Percentiles rank a stretch among this genome's conserved stretches.
These are phyloP conservation scores for Irena cyanogastra DNA, from an alignment of 2,113 vertebrate species.

Conservation along the genomic window DNA sequence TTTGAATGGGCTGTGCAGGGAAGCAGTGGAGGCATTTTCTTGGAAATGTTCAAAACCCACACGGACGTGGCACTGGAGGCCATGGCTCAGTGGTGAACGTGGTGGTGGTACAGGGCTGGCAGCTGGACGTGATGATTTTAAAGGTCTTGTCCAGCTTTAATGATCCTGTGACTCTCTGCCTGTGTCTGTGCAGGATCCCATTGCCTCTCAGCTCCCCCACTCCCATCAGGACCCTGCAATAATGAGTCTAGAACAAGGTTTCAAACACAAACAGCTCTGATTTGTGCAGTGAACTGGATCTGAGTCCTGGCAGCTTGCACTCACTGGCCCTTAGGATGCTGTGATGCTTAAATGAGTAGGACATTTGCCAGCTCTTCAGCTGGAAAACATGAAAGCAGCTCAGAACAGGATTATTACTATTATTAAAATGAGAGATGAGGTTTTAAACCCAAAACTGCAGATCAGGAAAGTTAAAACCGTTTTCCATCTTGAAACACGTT, in stretches of 20 bases:
- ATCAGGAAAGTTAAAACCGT: not conserved
- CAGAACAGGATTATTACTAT: not conserved
- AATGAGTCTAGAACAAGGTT: not conserved
- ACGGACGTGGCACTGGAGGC: not conserved
- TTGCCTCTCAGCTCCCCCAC: not conserved
- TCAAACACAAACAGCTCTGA: not conserved
- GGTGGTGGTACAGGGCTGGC: not conserved
- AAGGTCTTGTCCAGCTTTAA: not conserved
- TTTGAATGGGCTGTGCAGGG: not conserved
- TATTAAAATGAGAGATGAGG: not conserved
- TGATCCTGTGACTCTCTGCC: not conserved
- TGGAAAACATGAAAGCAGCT: not conserved
- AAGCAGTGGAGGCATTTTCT: not conserved
- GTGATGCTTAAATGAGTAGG: not conserved
- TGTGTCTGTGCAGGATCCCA: rapidly evolving
- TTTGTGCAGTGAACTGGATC: not conserved
- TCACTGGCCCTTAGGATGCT: not conserved
- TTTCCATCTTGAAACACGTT: not conserved
- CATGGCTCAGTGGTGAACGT: rapidly evolving
- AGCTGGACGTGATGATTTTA: not conserved
- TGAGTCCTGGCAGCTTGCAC: not conserved
- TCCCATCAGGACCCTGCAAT: not conserved
- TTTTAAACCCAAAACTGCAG: not conserved
- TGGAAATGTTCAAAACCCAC: not conserved
- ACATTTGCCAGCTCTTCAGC: not conserved